Evolutionary conservation across 2,888 invertebrate species (phyloP), one percentile per base, ranked within the genome.

Genomic region (Hemithea aestivaria): DNA sequence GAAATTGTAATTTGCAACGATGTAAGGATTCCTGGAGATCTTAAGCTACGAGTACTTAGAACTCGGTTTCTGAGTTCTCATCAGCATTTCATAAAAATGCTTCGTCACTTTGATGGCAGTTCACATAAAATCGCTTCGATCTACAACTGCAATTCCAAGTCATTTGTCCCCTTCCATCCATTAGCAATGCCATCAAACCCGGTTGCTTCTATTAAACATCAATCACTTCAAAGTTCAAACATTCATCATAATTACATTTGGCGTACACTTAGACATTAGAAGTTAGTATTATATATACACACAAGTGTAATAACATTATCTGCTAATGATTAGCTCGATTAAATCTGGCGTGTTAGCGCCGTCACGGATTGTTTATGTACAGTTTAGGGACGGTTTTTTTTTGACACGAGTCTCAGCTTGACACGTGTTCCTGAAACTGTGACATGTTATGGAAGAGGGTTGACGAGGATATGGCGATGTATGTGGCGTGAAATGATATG

Each of bases 401-500:
- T 28, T 23, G 45, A 36, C 47, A 49, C 57, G 55, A 48, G 56
- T 54, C 53, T 58, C 62, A 56, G 71, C 75, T 16, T 16, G 16
- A 76, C 62, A 64, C 72, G 74, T 74, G 61, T 47, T 64, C 47
- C 57, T 51, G 60, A 56, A 60, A 62, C 58, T 56, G 52, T 66
- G 64, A 66, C 66, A 69, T 57, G 67, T 66, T 71, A 58, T 63
- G 64, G 61, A 72, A 67, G 61, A 58, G 46, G 54, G 59, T 60
- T 59, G 56, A 53, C 46, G 10, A 20, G 30, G 10, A 20, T 33
- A 10, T 35, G 5, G 44, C 51, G 32, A 37, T 29, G 26, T 41
- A 16, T 16, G 16, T 16, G 16, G 16, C 16, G 16, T 16, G 16
- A 16, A 16, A 5, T 16, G 16, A 16, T 16, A 16, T 16, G 16